phyloP scores from a whole-genome alignment of 2,888 invertebrate genomes.

The Cryptus viduatorius region DNA sequence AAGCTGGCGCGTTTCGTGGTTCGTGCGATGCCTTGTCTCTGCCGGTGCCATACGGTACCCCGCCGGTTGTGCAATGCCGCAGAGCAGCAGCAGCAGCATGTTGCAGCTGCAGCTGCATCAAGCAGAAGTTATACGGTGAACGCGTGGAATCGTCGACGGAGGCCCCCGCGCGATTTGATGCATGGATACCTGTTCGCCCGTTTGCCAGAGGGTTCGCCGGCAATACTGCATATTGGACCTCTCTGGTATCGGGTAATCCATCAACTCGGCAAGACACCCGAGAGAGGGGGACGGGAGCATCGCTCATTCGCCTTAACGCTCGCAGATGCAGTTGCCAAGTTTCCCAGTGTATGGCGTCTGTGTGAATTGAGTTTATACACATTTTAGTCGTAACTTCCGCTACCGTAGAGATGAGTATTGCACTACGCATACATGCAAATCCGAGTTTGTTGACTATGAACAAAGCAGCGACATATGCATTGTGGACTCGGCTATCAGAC shows the following conservation, averaged over 20 bases:
- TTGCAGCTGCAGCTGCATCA: constrained; percentile 38
- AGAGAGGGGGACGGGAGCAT: constrained; percentile 68
- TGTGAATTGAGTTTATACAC: constrained; percentile 66
- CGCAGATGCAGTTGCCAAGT: constrained; percentile 76
- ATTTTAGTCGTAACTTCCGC: neutral
- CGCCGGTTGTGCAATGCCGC: constrained; percentile 36
- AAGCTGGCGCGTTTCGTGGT: constrained; percentile 48
- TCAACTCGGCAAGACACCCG: constrained; percentile 78
- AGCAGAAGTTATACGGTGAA: constrained; percentile 1
- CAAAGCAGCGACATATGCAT: neutral
- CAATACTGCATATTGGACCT: constrained; percentile 80
- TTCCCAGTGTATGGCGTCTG: constrained; percentile 69
- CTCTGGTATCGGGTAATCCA: constrained; percentile 80
- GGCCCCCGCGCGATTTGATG: constrained; percentile 74
- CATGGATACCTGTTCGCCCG: constrained; percentile 80
- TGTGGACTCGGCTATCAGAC: neutral
- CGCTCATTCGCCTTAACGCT: constrained; percentile 81
- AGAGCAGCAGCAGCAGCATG: constrained; percentile 30
- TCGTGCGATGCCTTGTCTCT: constrained; percentile 30
- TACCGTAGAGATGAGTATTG: neutral
- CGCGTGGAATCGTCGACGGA: constrained; percentile 30
- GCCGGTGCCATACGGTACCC: constrained; percentile 35
- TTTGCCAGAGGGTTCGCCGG: constrained; percentile 69
- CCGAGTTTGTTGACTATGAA: neutral
- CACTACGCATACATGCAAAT: neutral